Percentiles rank a stretch among this genome's conserved stretches.
Conservation (phyloP, 2,888 invertebrate genomes). For the Sarcophaga carnaria region DNA sequence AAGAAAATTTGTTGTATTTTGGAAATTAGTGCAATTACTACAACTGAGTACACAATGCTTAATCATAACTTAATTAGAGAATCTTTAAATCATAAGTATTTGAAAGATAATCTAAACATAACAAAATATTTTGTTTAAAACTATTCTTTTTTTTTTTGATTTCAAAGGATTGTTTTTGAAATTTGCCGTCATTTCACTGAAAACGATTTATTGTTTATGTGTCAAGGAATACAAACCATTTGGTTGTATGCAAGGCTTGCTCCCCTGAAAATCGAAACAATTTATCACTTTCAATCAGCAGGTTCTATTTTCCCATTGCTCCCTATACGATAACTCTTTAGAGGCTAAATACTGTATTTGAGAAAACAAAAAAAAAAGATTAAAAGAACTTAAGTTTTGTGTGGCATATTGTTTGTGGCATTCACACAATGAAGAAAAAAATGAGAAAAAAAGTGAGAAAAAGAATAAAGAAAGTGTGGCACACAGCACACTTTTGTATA, state of each 20-base stretch:
- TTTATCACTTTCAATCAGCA: conserved; percentile 56
- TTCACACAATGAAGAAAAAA: not conserved
- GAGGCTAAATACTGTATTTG: not conserved
- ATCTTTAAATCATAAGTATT: conserved; percentile 4
- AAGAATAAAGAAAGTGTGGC: conserved; percentile 32
- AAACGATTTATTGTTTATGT: conserved; percentile 34
- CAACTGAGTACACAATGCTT: not conserved
- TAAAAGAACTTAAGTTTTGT: conserved; percentile 34
- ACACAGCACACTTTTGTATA: conserved; percentile 40
- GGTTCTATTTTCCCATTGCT: conserved; percentile 3
- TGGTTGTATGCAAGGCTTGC: conserved; percentile 11
- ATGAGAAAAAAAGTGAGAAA: not conserved
- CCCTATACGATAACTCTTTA: not conserved
- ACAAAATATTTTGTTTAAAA: not conserved
- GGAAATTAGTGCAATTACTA: conserved; percentile 12
- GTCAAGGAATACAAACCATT: conserved; percentile 42
- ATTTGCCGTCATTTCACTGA: not conserved
- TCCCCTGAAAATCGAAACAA: conserved; percentile 19
- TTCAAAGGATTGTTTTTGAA: conserved; percentile 11
- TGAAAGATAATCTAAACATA: not conserved
- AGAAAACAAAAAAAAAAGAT: conserved; percentile 36
- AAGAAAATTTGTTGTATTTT: not conserved
- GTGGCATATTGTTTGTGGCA: conserved; percentile 20
- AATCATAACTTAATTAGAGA: conserved; percentile 36
- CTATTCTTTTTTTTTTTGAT: not conserved